Base-by-base conservation (phyloP, 1,140 invertebrate genomes). In the Diabrotica virgifera region DNA sequence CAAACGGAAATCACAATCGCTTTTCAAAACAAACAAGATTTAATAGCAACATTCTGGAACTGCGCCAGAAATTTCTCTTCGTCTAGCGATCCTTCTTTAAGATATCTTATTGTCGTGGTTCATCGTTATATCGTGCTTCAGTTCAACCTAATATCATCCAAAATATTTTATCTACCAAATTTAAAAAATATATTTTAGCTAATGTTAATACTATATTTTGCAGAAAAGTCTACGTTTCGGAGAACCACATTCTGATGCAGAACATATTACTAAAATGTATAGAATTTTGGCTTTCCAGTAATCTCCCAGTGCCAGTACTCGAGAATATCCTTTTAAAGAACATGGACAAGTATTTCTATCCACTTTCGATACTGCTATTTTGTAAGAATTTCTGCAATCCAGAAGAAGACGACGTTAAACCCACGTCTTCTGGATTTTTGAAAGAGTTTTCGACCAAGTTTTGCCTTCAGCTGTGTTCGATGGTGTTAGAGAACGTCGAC, bases 311-410 rank as follows among this genome's bases (percentile, higher is more conserved):
- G 36, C 67, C 72, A 38, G 70, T 77, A 14, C 68, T 82, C 40
- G 81, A 82, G 69, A 75, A 75, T 62, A 72, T 81, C 13, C 70
- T 82, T 8, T 62, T 80, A 24, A 79, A 80, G 65, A 80, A 81
- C 70, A 78, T 81, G 75, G 76, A 79, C 60, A 79, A 81, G 65
- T 80, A 81, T 64, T 80, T 79, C 70, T 81, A 80, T 72, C 80
- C 80, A 6, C 70, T 82, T 35, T 80, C 79, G 6, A 77, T 80
- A 59, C 74, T 82, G 62, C 64, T 82, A 7, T 81, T 81, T 70
- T 80, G 80, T 73, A 81, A 78, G 69, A 80, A 79, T 73, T 79
- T 77, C 55, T 72, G 72, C 64, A 73, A 75, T 60, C 61, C 70
- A 9, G 72, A 74, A n/a, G 71, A 76, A 13, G 72, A 74, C 5